Conservation (phyloP, 1,140 invertebrate species). For the Oryctes rhinoceros region DNA sequence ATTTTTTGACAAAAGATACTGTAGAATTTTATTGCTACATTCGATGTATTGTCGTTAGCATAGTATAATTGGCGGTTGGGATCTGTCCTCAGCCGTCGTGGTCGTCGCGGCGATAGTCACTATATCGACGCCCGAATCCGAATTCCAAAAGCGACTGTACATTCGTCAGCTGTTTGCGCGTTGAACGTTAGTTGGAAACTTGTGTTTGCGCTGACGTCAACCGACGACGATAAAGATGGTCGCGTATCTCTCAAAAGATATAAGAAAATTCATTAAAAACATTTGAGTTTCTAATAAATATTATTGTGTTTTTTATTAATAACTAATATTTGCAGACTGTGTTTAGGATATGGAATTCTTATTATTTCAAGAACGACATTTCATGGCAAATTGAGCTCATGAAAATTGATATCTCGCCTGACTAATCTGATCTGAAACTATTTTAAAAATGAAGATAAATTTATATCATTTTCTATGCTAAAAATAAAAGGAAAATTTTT, state of each 20-base stretch:
- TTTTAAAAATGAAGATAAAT: too few species aligned
- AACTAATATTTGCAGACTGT: neutral
- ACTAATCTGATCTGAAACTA: too few species aligned
- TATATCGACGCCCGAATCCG: conserved; percentile 43
- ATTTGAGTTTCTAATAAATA: neutral
- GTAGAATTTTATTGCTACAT: conserved; percentile 42
- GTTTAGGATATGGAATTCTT: too few species aligned
- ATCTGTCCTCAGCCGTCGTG: conserved; percentile 16
- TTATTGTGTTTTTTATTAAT: neutral
- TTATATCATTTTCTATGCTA: too few species aligned
- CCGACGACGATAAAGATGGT: conserved; percentile 8
- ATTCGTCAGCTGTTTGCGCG: conserved; percentile 41
- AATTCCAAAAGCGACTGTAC: conserved; percentile 42
- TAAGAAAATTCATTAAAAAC: neutral
- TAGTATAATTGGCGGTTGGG: conserved; percentile 37
- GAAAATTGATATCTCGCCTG: too few species aligned
- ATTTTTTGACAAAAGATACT: neutral
- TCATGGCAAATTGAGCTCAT: too few species aligned
- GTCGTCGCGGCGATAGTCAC: conserved; percentile 35
- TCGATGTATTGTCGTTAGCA: conserved; percentile 44
- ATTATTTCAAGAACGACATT: too few species aligned
- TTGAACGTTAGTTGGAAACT: conserved; percentile 14
- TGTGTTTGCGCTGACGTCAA: conserved; percentile 31
- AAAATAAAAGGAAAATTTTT: too few species aligned
- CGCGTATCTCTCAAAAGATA: conserved; percentile 12